A percentile compares a stretch with the other conserved stretches of the same genome.
Conservation (phyloP, 2,113 vertebrate species). For the Zeus faber region DNA sequence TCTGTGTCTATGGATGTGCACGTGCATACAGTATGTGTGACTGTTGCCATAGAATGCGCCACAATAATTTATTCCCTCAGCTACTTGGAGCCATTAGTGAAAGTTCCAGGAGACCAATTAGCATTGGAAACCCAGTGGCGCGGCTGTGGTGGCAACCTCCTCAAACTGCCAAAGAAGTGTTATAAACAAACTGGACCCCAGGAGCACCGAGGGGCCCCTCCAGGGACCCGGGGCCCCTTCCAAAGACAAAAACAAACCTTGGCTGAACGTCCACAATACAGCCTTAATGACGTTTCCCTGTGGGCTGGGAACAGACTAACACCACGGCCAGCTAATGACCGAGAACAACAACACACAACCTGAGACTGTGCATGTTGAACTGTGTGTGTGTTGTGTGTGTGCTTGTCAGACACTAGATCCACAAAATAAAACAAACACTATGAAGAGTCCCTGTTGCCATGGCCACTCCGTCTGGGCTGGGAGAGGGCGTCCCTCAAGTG, state of each 20-base stretch:
- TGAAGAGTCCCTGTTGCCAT: slow-evolving; percentile 15
- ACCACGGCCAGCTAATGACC: slow-evolving; percentile 67
- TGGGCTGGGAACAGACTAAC: slow-evolving; percentile 60
- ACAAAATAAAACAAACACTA: slow-evolving; percentile 35
- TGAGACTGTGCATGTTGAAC: slow-evolving; percentile 14
- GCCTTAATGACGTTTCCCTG: slow-evolving; percentile 75
- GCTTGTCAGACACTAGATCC: not conserved
- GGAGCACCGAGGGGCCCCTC: slow-evolving; percentile 76
- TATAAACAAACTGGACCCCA: slow-evolving; percentile 85
- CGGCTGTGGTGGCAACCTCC: slow-evolving; percentile 75
- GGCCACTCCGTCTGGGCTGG: slow-evolving; percentile 38
- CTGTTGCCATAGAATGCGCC: slow-evolving; percentile 67
- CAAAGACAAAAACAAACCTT: slow-evolving; percentile 77
- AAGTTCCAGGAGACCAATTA: slow-evolving; percentile 86
- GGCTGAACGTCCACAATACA: slow-evolving; percentile 71
- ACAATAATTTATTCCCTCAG: slow-evolving; percentile 76
- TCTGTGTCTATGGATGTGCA: slow-evolving; percentile 9
- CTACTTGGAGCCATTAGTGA: slow-evolving; percentile 81
- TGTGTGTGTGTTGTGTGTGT: slow-evolving; percentile 10
- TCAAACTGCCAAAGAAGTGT: slow-evolving; percentile 80
- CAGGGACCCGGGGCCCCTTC: slow-evolving; percentile 61
- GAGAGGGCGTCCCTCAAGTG: slow-evolving; percentile 9
- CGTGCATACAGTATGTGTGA: slow-evolving; percentile 43
- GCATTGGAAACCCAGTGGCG: slow-evolving; percentile 76
- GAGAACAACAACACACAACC: slow-evolving; percentile 50